Conservation (phyloP, 2,797 vertebrate genomes). For the Alauda arvensis region DNA sequence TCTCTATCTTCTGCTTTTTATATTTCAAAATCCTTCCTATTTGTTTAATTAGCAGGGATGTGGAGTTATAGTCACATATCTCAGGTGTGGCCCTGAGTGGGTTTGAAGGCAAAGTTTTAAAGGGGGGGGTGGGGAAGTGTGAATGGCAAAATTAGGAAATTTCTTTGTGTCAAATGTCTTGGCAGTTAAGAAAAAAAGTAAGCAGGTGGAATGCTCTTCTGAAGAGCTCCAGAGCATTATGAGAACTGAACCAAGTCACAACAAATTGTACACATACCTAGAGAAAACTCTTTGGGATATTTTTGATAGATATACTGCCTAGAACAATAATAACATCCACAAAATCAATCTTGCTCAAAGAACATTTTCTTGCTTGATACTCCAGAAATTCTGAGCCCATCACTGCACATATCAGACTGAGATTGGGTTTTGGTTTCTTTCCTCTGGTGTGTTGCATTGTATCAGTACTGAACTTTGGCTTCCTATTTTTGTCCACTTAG, state of each 20-base stretch:
- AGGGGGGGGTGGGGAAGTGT: too few species aligned
- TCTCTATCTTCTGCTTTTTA: neutral
- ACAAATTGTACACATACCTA: neutral
- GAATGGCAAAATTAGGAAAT: neutral
- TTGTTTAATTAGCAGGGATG: neutral
- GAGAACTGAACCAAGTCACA: neutral
- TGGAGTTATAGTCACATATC: neutral
- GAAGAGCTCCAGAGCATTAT: neutral
- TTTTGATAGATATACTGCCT: neutral
- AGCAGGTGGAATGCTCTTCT: neutral
- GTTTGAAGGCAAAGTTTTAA: neutral
- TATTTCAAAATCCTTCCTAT: neutral
- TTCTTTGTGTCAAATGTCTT: neutral
- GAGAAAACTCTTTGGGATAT: neutral
- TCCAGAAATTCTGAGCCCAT: neutral
- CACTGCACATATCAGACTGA: neutral
- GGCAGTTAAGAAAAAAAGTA: neutral
- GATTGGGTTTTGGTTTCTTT: neutral
- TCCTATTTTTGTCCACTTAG: neutral
- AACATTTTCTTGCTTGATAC: neutral
- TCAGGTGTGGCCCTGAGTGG: neutral
- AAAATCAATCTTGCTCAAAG: neutral
- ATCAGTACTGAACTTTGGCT: neutral
- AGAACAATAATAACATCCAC: neutral
- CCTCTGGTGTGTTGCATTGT: neutral